These are phyloP conservation scores for Xenentodon cancila DNA, from an alignment of 2,797 vertebrate species.

Conservation along the genomic window DNA sequence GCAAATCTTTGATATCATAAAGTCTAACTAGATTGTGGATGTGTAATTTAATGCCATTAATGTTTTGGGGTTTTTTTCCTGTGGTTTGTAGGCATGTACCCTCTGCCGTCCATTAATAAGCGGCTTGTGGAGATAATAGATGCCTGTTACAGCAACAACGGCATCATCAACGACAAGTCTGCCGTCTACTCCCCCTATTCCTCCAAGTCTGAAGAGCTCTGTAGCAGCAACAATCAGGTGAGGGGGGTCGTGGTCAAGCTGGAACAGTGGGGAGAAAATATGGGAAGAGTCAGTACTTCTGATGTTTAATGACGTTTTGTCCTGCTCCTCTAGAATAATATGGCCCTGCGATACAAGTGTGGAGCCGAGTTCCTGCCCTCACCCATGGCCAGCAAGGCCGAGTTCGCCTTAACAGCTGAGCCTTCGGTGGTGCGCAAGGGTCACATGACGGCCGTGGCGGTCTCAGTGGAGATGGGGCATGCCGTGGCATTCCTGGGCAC, in stretches of 20 bases:
- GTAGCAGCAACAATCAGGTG: conserved; percentile 50
- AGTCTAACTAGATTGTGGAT: no score
- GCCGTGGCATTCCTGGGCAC: conserved; percentile 91
- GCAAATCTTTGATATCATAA: no score
- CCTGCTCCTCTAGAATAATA: conserved; percentile 25
- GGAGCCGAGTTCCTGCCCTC: conserved; percentile 86
- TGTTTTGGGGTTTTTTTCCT: conserved; percentile 8
- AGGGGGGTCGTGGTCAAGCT: not conserved
- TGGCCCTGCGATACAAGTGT: conserved; percentile 46
- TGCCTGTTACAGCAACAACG: conserved; percentile 83
- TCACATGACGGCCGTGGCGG: conserved; percentile 87
- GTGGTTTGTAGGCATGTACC: conserved; percentile 79
- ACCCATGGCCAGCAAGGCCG: conserved; percentile 87
- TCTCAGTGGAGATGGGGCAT: conserved; percentile 86
- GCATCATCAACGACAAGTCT: conserved; percentile 36
- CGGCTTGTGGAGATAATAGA: conserved; percentile 83
- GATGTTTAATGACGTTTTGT: not conserved
- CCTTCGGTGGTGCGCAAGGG: conserved; percentile 71
- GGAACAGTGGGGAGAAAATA: not conserved
- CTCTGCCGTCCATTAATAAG: conserved; percentile 82
- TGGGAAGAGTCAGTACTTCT: no score
- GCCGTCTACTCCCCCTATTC: conserved; percentile 89
- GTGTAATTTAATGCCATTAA: no score
- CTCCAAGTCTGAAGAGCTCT: conserved; percentile 63
- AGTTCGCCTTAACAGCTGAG: conserved; percentile 72